phyloP scores from a whole-genome alignment of 1,140 invertebrate genomes.

The Portunus trituberculatus region DNA sequence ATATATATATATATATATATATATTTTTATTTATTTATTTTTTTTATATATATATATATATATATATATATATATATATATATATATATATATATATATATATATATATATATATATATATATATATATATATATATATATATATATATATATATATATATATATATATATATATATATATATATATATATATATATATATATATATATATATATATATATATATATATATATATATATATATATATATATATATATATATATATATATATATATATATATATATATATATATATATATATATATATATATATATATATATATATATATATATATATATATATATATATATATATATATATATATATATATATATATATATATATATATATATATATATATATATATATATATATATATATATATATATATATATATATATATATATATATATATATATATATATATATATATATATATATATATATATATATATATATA shows the following conservation, averaged over 20 bases:
- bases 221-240: conserved; percentile 57
- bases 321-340: too few species aligned
- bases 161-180: conserved; percentile 9
- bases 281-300: neutral
- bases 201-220: conserved; percentile 40
- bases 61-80: neutral
- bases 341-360: neutral
- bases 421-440: too few species aligned
- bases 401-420: neutral
- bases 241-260: too few species aligned
- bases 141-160: neutral
- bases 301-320: neutral
- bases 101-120: neutral
- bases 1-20: too few species aligned
- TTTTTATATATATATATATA: conserved; percentile 16
- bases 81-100: neutral
- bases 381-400: neutral
- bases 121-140: neutral
- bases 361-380: neutral
- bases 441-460: neutral
- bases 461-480: conserved; percentile 38
- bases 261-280: neutral
- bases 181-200: conserved; percentile 7
- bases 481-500: conserved; percentile 38
- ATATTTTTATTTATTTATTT: too few species aligned